Percentiles rank a stretch among this genome's conserved stretches.
These are phyloP conservation scores for Tragelaphus strepsiceros DNA, from an alignment of 2,113 vertebrate genomes.

Conservation along the genomic window DNA sequence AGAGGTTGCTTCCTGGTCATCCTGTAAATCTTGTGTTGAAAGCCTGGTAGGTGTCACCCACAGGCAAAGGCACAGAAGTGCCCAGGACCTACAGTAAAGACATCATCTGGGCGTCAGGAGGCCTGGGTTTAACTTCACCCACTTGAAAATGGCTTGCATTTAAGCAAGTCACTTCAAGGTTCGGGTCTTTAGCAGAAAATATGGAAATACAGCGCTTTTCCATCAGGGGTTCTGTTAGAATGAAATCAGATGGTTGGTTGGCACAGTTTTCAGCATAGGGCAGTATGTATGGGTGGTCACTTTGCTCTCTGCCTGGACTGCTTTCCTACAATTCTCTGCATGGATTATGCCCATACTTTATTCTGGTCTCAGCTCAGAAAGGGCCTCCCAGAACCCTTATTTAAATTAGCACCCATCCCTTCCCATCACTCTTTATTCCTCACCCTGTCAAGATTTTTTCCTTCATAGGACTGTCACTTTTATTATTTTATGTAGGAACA, in stretches of 20 bases:
- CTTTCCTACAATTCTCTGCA: neutral
- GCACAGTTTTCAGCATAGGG: neutral
- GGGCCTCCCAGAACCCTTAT: neutral
- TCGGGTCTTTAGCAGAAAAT: neutral
- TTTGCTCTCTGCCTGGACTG: neutral
- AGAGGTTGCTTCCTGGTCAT: neutral
- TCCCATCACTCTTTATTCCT: neutral
- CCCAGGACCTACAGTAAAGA: neutral
- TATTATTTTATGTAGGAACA: neutral
- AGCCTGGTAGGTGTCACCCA: neutral
- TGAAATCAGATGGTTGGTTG: neutral
- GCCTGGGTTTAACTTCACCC: neutral
- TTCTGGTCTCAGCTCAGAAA: neutral
- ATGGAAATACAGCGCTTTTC: neutral
- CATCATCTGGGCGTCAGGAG: neutral
- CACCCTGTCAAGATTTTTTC: neutral
- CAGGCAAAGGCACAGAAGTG: neutral
- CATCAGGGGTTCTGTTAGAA: neutral
- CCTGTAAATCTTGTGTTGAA: neutral
- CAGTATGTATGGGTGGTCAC: neutral
- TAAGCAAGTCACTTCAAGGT: neutral
- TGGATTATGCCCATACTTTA: neutral
- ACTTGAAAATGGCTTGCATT: neutral
- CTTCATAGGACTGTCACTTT: neutral
- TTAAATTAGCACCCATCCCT: neutral